Conservation (phyloP, 2,888 invertebrate species). For the Parascotia fuliginaria region DNA sequence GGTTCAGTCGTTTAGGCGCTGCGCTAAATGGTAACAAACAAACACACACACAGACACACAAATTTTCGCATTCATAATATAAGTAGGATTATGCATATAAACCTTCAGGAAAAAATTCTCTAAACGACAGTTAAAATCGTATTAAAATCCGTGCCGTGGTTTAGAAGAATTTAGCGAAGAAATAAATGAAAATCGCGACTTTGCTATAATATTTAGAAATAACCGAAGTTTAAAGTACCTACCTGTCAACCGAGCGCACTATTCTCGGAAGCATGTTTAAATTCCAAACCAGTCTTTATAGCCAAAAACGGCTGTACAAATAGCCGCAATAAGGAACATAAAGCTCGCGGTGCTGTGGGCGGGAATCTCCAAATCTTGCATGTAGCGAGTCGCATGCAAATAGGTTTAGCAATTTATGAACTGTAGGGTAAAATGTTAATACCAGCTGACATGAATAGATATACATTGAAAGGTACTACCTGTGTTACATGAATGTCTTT, state of each 20-base stretch:
- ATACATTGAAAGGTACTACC: conserved; percentile 17
- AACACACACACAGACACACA: too few relatives aligned
- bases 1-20: too few relatives aligned
- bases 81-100: too few relatives aligned
- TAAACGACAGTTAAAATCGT: too few relatives aligned
- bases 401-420: conserved; percentile 39
- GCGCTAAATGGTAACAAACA: too few relatives aligned
- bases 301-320: conserved; percentile 32
- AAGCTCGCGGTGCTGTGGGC: conserved; percentile 36
- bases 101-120: too few relatives aligned
- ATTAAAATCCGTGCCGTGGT: too few relatives aligned
- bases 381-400: conserved; percentile 40
- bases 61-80: too few relatives aligned
- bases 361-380: conserved; percentile 45
- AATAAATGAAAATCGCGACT: too few relatives aligned
- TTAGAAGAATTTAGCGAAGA: too few relatives aligned
- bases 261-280: neutral
- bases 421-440: conserved; percentile 42
- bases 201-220: too few relatives aligned
- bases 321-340: conserved; percentile 26
- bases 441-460: conserved; percentile 40
- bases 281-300: conserved; percentile 25
- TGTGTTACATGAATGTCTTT: conserved; percentile 9
- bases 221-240: too few relatives aligned
- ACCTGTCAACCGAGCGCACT: neutral